Base-by-base conservation (phyloP, 2,113 vertebrate species). In the Taurulus bubalis region DNA sequence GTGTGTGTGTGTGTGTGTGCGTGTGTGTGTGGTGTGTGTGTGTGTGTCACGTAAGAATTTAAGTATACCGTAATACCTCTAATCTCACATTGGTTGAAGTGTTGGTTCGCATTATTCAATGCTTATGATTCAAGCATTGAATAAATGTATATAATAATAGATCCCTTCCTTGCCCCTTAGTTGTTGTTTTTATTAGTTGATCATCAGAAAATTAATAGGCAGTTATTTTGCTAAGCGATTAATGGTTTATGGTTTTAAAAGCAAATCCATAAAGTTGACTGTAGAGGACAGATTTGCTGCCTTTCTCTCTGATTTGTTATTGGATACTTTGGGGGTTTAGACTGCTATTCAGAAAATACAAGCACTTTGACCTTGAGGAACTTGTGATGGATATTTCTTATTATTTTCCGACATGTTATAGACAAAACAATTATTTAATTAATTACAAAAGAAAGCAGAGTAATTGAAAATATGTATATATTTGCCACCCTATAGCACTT, bases 1-100 rank as follows among this genome's bases (percentile, higher is more conserved):
- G 12, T 53, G 7, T 40, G 24, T 71, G 47, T 67, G 30, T 75
- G n/a, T n/a, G n/a, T n/a, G n/a, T n/a, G n/a, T n/a, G n/a, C n/a
- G n/a, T n/a, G n/a, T n/a, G n/a, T n/a, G n/a, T n/a, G n/a, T n/a
- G n/a, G 30, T 69, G 77, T 22, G 40, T 40, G 20, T 38, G 45
- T 68, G 42, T 1, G 63, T 60, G 42, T 76, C 10, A 47, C 28
- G 14, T 11, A 15, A 62, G 15, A 14, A 51, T 7, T 16, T 71
- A 49, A 49, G 20, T n/a, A 65, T 60, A 18, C 8, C 53, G 6
- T 45, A 55, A 34, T 42, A 28, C 40, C 11, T 59, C 11, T 49
- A 1, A 45, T 40, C 24, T 53, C 18, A 40, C 16, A 47, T 8
- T 26, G 4, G 22, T 42, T 20, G 68, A 56, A 40, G 8, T 30